Evolutionary conservation across 1,140 invertebrate species (phyloP), one percentile per base, ranked within the genome.

Genomic region (Rhysida immarginata): DNA sequence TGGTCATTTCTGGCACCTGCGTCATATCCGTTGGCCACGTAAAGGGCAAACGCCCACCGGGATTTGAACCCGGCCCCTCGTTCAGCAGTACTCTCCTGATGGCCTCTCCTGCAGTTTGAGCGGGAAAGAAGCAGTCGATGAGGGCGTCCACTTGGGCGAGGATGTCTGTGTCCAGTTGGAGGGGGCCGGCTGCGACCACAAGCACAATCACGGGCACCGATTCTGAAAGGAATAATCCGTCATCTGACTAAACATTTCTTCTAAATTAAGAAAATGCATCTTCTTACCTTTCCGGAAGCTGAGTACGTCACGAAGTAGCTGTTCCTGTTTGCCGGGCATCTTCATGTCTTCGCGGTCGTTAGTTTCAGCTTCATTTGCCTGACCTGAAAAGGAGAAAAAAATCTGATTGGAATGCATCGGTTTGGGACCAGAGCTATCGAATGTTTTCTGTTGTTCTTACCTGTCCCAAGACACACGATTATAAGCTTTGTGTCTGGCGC

Each of bases 391-490:
- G n/a, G n/a, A n/a, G n/a, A 41, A n/a, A 11, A n/a, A n/a, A n/a
- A n/a, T n/a, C n/a, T n/a, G n/a, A n/a, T n/a, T n/a, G n/a, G n/a
- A n/a, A n/a, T n/a, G n/a, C n/a, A n/a, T n/a, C n/a, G n/a, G n/a
- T n/a, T n/a, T n/a, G n/a, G n/a, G n/a, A n/a, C n/a, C n/a, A n/a
- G n/a, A n/a, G n/a, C n/a, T n/a, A n/a, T n/a, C n/a, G n/a, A n/a
- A n/a, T n/a, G n/a, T n/a, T n/a, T n/a, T n/a, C n/a, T n/a, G n/a
- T n/a, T n/a, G n/a, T n/a, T 49, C 57, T 54, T 29, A 70, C 70
- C 70, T 62, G 69, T 70, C 58, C 69, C 70, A 2, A 71, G 53
- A 58, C 66, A 67, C 13, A 70, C 59, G 59, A 71, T 61, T 42
- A 68, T 60, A 1, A 69, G 23, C 21, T 48, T 11, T 18, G 11